Base-by-base conservation (phyloP, 1,140 invertebrate genomes). In the Aethina tumida region DNA sequence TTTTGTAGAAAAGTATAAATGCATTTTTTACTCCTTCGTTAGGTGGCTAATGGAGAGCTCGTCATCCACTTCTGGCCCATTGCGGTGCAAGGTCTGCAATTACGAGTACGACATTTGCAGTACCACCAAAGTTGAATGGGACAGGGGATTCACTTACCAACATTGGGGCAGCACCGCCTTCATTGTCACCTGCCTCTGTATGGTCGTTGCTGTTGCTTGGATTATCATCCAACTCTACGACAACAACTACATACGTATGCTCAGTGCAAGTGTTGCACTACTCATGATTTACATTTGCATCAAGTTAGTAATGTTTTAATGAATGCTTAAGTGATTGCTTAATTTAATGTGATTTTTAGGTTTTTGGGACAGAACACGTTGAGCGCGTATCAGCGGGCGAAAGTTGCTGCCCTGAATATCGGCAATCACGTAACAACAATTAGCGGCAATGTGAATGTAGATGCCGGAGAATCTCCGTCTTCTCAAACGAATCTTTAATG, bases 401-500 rank as follows among this genome's bases (percentile, higher is more conserved):
- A 88, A 64, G 84, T 91, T 8, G 88, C 84, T 5, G 83, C 84
- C 1, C 70, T 91, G n/a, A 83, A 79, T 50, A 91, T 92, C 48
- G 46, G 57, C 3, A 60, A 44, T 49, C 67, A 70, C 31, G 66
- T 73, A 10, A 57, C 64, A 8, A 73, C 70, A 16, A 73, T 74
- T 25, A 73, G 70, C 55, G 67, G 64, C 26, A 66, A 68, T 19
- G 65, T 69, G 9, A 67, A 69, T 34, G 40, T 66, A 32, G 51
- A 62, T 20, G 20, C n/a, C n/a, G n/a, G n/a, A n/a, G n/a, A n/a
- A n/a, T n/a, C n/a, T n/a, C n/a, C n/a, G n/a, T n/a, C n/a, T n/a
- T n/a, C n/a, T n/a, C n/a, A n/a, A n/a, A n/a, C n/a, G n/a, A n/a
- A n/a, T n/a, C n/a, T n/a, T n/a, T n/a, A n/a, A n/a, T n/a, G n/a